phyloP scores from a whole-genome alignment of 1,140 invertebrate species.

The Subanguina moxae region DNA sequence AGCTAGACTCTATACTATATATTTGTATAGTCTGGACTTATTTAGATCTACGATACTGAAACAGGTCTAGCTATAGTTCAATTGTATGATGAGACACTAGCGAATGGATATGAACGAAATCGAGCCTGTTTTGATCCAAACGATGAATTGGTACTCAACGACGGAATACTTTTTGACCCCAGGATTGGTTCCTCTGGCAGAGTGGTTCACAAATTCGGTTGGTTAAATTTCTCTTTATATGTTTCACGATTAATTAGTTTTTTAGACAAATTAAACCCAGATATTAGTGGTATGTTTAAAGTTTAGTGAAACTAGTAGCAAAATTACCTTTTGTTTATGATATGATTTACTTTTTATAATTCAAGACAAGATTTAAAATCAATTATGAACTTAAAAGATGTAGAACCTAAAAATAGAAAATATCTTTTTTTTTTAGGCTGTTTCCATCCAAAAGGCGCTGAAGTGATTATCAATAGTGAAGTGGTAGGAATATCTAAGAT shows the following conservation, averaged over 20 bases:
- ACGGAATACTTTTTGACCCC: constrained; percentile 93
- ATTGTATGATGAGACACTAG: constrained; percentile 70
- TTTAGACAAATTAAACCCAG: constrained; percentile 60
- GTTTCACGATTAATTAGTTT: too few relatives aligned
- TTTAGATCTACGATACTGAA: constrained; percentile 80
- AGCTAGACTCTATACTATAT: constrained; percentile 37
- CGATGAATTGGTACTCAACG: constrained; percentile 86
- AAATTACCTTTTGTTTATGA: too few relatives aligned
- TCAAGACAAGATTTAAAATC: too few relatives aligned
- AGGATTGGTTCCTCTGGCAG: constrained; percentile 65
- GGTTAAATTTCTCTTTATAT: constrained; percentile 70
- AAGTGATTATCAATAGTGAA: constrained; percentile 66
- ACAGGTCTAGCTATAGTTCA: constrained; percentile 73
- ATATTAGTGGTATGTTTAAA: constrained; percentile 81
- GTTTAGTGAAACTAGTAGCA: too few relatives aligned
- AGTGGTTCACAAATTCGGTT: constrained; percentile 90
- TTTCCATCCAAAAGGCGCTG: constrained; percentile 78
- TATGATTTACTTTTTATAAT: too few relatives aligned
- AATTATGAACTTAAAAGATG: too few relatives aligned
- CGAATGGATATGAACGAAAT: constrained; percentile 88
- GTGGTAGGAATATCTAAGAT: constrained; percentile 58
- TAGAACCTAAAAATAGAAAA: too few relatives aligned
- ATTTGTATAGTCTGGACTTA: background rate
- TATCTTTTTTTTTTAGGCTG: too few relatives aligned
- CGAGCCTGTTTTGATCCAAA: constrained; percentile 85